Conservation (phyloP, 2,888 invertebrate species). For the Cryptocephalus primarius region DNA sequence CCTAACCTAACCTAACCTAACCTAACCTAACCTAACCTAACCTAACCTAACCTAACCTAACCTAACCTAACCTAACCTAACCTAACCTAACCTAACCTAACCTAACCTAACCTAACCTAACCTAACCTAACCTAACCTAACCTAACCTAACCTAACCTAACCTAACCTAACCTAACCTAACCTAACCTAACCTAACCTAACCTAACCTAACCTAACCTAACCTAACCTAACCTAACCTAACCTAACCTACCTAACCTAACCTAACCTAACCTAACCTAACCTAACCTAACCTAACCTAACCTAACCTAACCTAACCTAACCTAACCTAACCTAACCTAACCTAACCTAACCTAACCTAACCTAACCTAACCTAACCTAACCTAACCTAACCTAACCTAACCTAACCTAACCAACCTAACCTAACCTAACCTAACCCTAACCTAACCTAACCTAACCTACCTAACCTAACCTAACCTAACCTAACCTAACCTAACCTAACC, state of each 20-base stretch:
- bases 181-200: conserved; percentile 14
- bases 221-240: conserved; percentile 9
- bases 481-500: conserved; percentile 3
- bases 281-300: conserved; percentile 3
- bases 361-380: conserved; percentile 13
- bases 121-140: conserved; percentile 7
- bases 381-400: conserved; percentile 5
- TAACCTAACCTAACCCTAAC: too few relatives aligned
- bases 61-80: conserved; percentile 6
- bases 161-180: conserved; percentile 8
- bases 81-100: conserved; percentile 8
- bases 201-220: conserved; percentile 9
- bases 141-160: too few relatives aligned
- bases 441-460: too few relatives aligned
- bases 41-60: background rate
- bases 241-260: too few relatives aligned
- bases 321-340: conserved; percentile 12
- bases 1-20: background rate
- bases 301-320: conserved; percentile 1
- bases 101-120: conserved; percentile 7
- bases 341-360: conserved; percentile 15
- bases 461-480: conserved; percentile 7
- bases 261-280: conserved; percentile 6
- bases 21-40: background rate
- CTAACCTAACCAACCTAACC: too few relatives aligned